A percentile compares a stretch with the other conserved stretches of the same genome.
phyloP scores from a whole-genome alignment of 2,797 vertebrate genomes.

The Anniella stebbinsi region DNA sequence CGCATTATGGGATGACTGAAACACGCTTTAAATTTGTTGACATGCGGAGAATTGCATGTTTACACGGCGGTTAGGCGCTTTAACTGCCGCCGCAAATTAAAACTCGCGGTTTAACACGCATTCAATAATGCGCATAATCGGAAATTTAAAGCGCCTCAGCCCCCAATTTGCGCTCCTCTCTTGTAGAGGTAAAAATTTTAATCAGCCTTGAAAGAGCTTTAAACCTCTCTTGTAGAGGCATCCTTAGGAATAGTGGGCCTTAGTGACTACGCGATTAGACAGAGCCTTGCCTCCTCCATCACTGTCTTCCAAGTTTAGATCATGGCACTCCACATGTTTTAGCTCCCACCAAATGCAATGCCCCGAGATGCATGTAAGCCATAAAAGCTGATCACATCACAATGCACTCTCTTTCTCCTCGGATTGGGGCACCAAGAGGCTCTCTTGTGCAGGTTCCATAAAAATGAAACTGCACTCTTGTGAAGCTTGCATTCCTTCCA shows the following conservation, averaged over 20 bases:
- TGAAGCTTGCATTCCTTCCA: not conserved
- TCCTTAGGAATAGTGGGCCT: not conserved
- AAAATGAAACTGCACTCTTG: not conserved
- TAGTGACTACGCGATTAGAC: not conserved
- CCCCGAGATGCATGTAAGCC: not conserved
- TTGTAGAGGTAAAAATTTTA: too few species aligned
- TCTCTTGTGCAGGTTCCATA: not conserved
- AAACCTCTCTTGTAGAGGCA: too few species aligned
- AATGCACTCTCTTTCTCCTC: not conserved
- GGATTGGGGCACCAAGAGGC: not conserved
- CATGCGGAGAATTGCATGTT: too few species aligned
- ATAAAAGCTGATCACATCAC: not conserved
- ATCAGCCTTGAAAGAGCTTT: too few species aligned
- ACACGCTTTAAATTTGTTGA: too few species aligned
- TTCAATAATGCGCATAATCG: too few species aligned
- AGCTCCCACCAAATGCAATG: not conserved
- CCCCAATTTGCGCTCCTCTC: too few species aligned
- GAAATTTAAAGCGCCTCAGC: too few species aligned
- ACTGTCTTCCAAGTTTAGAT: not conserved
- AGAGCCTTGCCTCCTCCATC: not conserved
- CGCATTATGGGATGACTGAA: too few species aligned
- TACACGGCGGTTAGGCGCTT: too few species aligned
- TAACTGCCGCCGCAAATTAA: too few species aligned
- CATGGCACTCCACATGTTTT: not conserved
- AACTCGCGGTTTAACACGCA: too few species aligned